Evolutionary conservation across 2,888 invertebrate genomes (phyloP).

Genomic region (Coleophora deauratella): DNA sequence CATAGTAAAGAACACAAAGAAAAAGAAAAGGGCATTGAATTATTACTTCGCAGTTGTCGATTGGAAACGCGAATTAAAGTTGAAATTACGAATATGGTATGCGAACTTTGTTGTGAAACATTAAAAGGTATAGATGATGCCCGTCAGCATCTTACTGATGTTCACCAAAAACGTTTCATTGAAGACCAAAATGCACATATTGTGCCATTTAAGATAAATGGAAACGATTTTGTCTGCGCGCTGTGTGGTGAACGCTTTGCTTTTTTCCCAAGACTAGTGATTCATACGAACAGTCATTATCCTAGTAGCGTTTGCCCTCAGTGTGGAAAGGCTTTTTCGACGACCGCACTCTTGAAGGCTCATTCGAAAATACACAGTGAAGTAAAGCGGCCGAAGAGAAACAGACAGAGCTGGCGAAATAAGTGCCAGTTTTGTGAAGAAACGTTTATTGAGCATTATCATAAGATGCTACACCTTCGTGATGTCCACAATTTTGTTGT

Average conservation of each 20-base stretch:
- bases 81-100: background rate
- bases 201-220: too few species aligned
- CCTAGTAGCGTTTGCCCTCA: constrained; percentile 53
- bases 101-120: background rate
- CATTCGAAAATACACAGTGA: too few species aligned
- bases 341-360: too few species aligned
- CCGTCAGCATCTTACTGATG: background rate
- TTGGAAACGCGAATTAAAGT: background rate
- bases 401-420: too few species aligned
- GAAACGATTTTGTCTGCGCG: too few species aligned
- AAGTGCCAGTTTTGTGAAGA: constrained; percentile 36
- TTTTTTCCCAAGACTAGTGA: constrained; percentile 28
- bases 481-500: constrained; percentile 39
- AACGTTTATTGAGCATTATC: constrained; percentile 44
- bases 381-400: too few species aligned
- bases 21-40: background rate
- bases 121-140: background rate
- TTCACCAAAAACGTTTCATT: background rate
- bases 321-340: constrained; percentile 25
- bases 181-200: background rate
- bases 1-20: constrained; percentile 34
- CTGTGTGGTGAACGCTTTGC: too few species aligned
- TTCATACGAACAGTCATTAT: constrained; percentile 55
- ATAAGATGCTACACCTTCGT: constrained; percentile 40
- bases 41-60: background rate